Evolutionary conservation across 2,888 invertebrate species (phyloP).

Genomic region (Drosophila koepferae): DNA sequence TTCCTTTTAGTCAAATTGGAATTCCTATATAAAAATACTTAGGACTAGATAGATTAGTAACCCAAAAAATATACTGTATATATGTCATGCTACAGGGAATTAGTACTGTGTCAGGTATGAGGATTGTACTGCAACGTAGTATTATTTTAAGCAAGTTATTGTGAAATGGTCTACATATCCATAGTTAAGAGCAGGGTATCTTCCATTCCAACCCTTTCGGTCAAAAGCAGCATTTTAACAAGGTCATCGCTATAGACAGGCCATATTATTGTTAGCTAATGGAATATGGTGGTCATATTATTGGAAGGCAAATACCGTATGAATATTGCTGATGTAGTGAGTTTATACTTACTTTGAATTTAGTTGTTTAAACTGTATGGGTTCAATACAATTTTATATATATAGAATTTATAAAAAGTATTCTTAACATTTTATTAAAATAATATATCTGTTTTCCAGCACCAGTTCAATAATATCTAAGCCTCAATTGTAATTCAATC

Average conservation of each 20-base stretch:
- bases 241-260: not conserved
- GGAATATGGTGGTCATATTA: not conserved
- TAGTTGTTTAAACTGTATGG: too few relatives aligned
- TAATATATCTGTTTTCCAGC: slow-evolving; percentile 11
- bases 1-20: too few relatives aligned
- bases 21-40: too few relatives aligned
- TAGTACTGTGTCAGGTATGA: not conserved
- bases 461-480: not conserved
- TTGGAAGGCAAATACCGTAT: not conserved
- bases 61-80: too few relatives aligned
- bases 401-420: not conserved
- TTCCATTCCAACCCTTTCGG: too few relatives aligned
- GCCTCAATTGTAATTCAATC: not conserved
- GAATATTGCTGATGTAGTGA: not conserved
- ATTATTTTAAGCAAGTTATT: not conserved
- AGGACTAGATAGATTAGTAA: too few relatives aligned
- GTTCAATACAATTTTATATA: not conserved
- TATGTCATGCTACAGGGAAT: not conserved
- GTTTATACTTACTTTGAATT: too few relatives aligned
- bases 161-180: too few relatives aligned
- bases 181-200: too few relatives aligned
- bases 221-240: too few relatives aligned
- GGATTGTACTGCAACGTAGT: not conserved
- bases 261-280: not conserved
- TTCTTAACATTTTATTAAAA: not conserved